Percentiles rank a stretch among this genome's conserved stretches.
phyloP scores from a whole-genome alignment of 30 jellyfish, hydroid and myxozoan genomes.

The Aurelia sp. region DNA sequence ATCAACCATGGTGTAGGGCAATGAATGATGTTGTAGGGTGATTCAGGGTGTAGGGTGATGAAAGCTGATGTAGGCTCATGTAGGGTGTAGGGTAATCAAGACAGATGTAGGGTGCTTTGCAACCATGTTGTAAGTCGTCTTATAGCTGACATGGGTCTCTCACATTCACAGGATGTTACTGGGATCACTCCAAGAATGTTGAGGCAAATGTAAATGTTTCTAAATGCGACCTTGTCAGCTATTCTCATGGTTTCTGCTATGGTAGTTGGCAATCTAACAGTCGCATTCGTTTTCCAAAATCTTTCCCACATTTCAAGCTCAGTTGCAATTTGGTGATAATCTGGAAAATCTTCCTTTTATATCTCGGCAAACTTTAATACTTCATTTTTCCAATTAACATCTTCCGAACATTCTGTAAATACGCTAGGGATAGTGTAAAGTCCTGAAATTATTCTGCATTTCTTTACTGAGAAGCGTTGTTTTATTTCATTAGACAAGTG shows the following conservation, averaged over 20 bases:
- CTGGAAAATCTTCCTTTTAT: constrained; percentile 4
- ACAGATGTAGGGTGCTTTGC: constrained; percentile 63
- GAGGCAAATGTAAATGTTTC: constrained; percentile 57
- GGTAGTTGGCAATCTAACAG: constrained; percentile 23
- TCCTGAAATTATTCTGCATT: neutral
- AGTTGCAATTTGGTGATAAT: neutral
- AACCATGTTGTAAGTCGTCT: constrained; percentile 55
- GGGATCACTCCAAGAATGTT: constrained; percentile 70
- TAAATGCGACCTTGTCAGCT: constrained; percentile 50
- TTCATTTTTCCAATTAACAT: constrained; percentile 30
- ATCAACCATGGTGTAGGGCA: too few relatives aligned
- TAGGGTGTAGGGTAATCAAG: too few relatives aligned
- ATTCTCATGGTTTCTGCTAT: constrained; percentile 13
- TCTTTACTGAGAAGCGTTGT: constrained; percentile 3
- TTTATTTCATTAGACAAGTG: constrained; percentile 41
- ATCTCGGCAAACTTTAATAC: constrained; percentile 8
- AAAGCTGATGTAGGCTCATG: too few relatives aligned
- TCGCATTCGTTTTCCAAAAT: constrained; percentile 23
- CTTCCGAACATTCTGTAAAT: neutral
- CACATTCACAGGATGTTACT: constrained; percentile 77
- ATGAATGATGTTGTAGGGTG: too few relatives aligned
- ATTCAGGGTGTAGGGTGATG: too few relatives aligned
- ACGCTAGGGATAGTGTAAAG: constrained; percentile 31
- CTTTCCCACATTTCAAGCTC: constrained; percentile 47
- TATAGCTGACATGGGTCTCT: constrained; percentile 57